phyloP scores from a whole-genome alignment of 2,888 invertebrate species.

The Cetonia aurata region DNA sequence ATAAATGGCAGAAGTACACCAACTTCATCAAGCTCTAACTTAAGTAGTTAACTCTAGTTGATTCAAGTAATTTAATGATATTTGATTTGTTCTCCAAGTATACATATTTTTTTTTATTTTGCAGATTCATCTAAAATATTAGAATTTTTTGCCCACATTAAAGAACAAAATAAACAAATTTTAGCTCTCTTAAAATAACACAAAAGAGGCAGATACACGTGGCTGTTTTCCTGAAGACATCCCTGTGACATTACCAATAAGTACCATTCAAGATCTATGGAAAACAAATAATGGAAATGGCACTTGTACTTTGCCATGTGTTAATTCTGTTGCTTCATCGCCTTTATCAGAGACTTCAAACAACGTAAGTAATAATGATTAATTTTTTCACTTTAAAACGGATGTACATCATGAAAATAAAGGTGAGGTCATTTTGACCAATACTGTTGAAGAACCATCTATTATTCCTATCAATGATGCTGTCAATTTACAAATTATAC shows the following conservation, averaged over 20 bases:
- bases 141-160: not conserved
- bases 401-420: too few relatives aligned
- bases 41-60: not conserved
- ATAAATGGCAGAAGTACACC: not conserved
- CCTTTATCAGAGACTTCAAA: too few relatives aligned
- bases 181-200: not conserved
- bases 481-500: too few relatives aligned
- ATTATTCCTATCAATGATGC: too few relatives aligned
- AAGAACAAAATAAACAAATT: slow-evolving; percentile 5
- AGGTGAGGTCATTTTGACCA: too few relatives aligned
- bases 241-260: slow-evolving; percentile 3
- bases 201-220: not conserved
- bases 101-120: not conserved
- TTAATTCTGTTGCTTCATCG: too few relatives aligned
- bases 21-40: not conserved
- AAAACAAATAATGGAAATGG: too few relatives aligned
- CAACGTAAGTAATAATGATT: too few relatives aligned
- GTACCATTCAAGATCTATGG: not conserved
- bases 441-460: too few relatives aligned
- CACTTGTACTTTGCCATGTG: too few relatives aligned
- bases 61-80: not conserved
- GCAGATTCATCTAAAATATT: slow-evolving; percentile 1
- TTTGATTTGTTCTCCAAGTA: not conserved
- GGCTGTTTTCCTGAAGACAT: not conserved
- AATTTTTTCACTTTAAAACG: too few relatives aligned